phyloP scores from a whole-genome alignment of 2,888 invertebrate species.

The Sminthurinus aureus region DNA sequence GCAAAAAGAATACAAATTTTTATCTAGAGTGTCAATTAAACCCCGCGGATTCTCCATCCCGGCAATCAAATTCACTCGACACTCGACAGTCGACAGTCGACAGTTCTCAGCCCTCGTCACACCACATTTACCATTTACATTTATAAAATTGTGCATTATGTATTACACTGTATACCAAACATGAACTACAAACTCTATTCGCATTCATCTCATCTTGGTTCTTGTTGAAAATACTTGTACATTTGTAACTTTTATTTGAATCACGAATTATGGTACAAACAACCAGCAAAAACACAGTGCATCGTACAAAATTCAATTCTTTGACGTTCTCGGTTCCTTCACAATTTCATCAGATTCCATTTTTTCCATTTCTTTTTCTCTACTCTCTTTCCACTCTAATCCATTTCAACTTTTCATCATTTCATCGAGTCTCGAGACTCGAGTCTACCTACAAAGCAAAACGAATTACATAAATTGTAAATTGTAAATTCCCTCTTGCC shows the following conservation, averaged over 20 bases:
- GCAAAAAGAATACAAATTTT: too few species aligned
- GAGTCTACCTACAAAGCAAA: background rate
- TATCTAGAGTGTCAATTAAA: background rate
- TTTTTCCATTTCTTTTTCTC: background rate
- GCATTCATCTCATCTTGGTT: too few species aligned
- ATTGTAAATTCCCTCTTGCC: background rate
- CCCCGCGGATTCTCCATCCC: background rate
- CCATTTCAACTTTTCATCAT: background rate
- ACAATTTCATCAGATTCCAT: background rate
- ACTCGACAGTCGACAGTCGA: too few species aligned
- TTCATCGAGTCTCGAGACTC: background rate
- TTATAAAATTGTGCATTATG: background rate
- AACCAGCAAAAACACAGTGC: too few species aligned
- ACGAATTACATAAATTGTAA: background rate
- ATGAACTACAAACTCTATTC: too few species aligned
- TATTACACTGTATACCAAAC: background rate
- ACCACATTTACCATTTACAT: background rate
- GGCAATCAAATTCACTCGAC: background rate
- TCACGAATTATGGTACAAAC: too few species aligned
- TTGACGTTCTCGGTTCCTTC: background rate
- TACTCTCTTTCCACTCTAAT: background rate
- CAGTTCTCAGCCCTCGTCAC: background rate
- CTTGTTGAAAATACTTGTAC: too few species aligned
- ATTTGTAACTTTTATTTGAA: background rate
- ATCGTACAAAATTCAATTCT: background rate